A percentile compares a stretch with the other conserved stretches of the same genome.
phyloP scores from a whole-genome alignment of 37 sponge, comb jelly and placozoan genomes.

The Eunapius fragilis region DNA sequence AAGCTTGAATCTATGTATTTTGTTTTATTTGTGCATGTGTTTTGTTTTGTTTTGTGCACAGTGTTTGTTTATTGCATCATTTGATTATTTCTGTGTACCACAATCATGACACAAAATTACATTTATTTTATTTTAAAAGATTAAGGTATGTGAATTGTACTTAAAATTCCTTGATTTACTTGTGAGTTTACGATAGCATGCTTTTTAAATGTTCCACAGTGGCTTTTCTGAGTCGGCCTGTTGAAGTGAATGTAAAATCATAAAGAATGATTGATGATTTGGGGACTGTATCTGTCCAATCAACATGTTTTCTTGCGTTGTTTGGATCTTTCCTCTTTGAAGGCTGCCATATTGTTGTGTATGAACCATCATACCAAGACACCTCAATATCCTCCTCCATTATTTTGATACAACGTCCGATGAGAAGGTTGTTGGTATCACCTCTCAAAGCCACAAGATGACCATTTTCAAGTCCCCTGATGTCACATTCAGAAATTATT shows the following conservation, averaged over 20 bases:
- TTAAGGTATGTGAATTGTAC: too few species aligned
- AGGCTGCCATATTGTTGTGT: slow-evolving; percentile 21
- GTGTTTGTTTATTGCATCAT: too few species aligned
- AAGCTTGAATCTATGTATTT: too few species aligned
- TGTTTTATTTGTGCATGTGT: too few species aligned
- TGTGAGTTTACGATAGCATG: too few species aligned
- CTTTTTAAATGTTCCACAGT: slow-evolving; percentile 35
- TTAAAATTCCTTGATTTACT: too few species aligned
- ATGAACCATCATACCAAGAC: slow-evolving; percentile 48
- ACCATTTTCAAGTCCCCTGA: slow-evolving; percentile 9
- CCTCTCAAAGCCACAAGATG: slow-evolving; percentile 42
- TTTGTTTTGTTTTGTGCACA: too few species aligned
- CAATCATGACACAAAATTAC: too few species aligned
- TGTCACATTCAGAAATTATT: slow-evolving; percentile 1
- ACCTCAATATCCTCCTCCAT: slow-evolving; percentile 14
- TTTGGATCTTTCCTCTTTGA: slow-evolving; percentile 17
- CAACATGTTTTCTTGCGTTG: slow-evolving; percentile 26
- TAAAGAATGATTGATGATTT: slow-evolving; percentile 44
- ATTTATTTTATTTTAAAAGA: too few species aligned
- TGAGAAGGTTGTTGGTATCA: slow-evolving; percentile 33
- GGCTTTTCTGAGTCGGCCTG: slow-evolving; percentile 39
- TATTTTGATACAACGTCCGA: slow-evolving; percentile 8
- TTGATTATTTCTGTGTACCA: too few species aligned
- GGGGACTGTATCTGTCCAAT: slow-evolving; percentile 49
- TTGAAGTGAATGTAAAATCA: slow-evolving; percentile 39